Base-by-base conservation (phyloP, 2,888 invertebrate genomes). In the Harmothoe impar region DNA sequence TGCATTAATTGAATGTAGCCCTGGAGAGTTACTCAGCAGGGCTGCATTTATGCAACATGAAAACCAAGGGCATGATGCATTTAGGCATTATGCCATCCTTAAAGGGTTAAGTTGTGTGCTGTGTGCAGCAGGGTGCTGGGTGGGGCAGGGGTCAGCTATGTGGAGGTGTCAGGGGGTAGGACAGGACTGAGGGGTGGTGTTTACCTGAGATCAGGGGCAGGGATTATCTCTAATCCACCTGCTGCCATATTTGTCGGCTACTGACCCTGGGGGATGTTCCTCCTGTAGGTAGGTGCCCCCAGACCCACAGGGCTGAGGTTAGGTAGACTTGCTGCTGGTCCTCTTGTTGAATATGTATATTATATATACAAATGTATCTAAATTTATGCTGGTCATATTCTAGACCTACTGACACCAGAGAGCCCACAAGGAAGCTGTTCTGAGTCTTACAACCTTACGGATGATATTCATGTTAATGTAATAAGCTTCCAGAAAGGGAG, bases 151-250 rank as follows among this genome's bases (percentile, higher is more conserved):
- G 72, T 5, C 29, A 29, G 72, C 0, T 72, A 29, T 72, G 31
- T 72, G 29, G 72, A n/a, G 72, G 72, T 72, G 72, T 25, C 72
- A 29, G 72, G 29, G 29, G 29, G 3, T 29, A 72, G 72, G 72
- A 29, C 29, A 25, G 72, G 29, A 25, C 29, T 15, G 72, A 72
- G 72, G 72, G 29, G 72, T 72, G 29, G 62, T 72, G 31, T 72
- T 72, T 72, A 72, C 72, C 35, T 12, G 84, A 84, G 84, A 84
- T 84, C 84, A 84, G 43, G 15, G 12, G 43, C 84, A 84, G 84
- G 33, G 84, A 84, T 84, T 84, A 51, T 84, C 84, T 20, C 23
- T 35, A 29, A 84, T 84, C 84, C 84, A 84, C 23, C 84, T 23
- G 72, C 25, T 25, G 29, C 72, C 72, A 29, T 72, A 72, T 72